Percentiles rank a stretch among this genome's conserved stretches.
These are phyloP conservation scores for Myotis vivesi DNA, from an alignment of 2,797 vertebrate species.

Conservation along the genomic window DNA sequence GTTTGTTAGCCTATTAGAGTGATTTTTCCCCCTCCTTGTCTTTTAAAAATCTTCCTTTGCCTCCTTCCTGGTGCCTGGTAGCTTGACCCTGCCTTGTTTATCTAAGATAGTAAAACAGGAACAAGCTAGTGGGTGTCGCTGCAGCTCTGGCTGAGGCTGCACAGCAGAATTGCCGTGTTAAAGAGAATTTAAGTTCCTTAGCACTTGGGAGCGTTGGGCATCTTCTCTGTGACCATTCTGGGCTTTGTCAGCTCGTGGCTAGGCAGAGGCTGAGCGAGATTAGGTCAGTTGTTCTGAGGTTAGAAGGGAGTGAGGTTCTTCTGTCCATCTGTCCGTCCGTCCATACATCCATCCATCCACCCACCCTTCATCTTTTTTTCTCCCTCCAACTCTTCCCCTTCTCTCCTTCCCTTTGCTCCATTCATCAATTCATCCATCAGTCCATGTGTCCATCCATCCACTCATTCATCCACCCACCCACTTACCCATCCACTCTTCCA, in stretches of 20 bases:
- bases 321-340: not conserved
- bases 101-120: not conserved
- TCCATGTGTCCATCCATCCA: no score
- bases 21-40: not conserved
- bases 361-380: not conserved
- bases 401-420: not conserved
- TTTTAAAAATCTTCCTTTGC: not conserved
- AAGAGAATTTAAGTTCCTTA: not conserved
- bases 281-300: not conserved
- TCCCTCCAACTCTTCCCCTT: not conserved
- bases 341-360: not conserved
- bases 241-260: not conserved
- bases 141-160: not conserved
- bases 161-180: not conserved
- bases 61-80: not conserved
- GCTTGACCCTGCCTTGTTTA: conserved; percentile 37
- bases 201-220: not conserved
- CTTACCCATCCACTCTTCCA: no score
- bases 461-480: no score
- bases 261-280: not conserved
- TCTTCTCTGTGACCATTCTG: not conserved
- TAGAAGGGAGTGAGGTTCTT: not conserved
- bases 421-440: no score
- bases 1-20: not conserved
- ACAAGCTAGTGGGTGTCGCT: not conserved